These are phyloP conservation scores for Rotaria sp. DNA, from an alignment of 2,888 invertebrate species.

Conservation along the genomic window DNA sequence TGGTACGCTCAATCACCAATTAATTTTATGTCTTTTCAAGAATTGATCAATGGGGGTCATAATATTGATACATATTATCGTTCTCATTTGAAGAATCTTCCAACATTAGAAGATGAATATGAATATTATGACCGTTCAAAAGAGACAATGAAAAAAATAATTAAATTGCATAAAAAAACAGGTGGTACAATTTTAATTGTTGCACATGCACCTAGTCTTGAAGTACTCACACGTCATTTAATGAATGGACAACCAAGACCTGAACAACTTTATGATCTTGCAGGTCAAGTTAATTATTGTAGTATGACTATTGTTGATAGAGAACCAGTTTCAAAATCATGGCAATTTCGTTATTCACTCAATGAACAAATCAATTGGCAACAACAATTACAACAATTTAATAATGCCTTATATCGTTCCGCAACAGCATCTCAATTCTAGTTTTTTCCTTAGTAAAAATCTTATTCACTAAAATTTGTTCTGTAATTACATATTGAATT, in stretches of 20 bases:
- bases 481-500: too few relatives aligned
- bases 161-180: not conserved
- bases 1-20: not conserved
- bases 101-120: not conserved
- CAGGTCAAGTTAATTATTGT: not conserved
- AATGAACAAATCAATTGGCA: not conserved
- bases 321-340: not conserved
- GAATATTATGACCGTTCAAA: conserved; percentile 26
- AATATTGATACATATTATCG: not conserved
- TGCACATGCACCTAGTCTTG: conserved; percentile 3
- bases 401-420: too few relatives aligned
- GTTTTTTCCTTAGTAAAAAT: too few relatives aligned
- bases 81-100: not conserved
- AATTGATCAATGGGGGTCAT: not conserved
- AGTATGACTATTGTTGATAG: conserved; percentile 9
- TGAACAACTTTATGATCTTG: not conserved
- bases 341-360: conserved; percentile 9
- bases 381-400: not conserved
- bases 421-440: not conserved
- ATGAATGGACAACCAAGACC: not conserved
- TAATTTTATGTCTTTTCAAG: conserved; percentile 11
- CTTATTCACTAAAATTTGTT: too few relatives aligned
- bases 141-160: not conserved
- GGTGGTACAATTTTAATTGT: conserved; percentile 21
- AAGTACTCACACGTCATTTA: conserved; percentile 2